Evolutionary conservation across 2,888 invertebrate species (phyloP).

Genomic region (Steromphala cineraria): DNA sequence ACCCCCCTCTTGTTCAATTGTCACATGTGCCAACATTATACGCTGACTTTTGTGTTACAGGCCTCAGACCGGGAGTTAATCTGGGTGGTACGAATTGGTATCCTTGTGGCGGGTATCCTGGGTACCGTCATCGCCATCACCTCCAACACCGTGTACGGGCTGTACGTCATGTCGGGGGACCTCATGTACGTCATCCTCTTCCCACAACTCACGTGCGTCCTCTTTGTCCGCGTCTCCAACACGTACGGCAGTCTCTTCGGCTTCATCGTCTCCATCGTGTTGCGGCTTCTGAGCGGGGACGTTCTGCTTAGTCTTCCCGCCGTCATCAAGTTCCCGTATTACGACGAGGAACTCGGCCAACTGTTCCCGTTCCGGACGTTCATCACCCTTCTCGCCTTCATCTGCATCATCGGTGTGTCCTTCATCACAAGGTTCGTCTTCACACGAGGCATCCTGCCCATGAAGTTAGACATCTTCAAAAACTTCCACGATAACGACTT

Average conservation of each 20-base stretch:
- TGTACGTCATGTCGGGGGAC: constrained; percentile 44
- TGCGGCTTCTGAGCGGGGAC: constrained; percentile 90
- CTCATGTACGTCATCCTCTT: constrained; percentile 47
- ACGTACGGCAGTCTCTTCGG: constrained; percentile 58
- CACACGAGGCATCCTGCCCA: constrained; percentile 26
- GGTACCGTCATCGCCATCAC: constrained; percentile 41
- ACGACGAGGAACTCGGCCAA: constrained; percentile 38
- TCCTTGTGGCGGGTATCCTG: constrained; percentile 32
- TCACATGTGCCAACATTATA: no score
- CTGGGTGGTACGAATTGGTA: constrained; percentile 41
- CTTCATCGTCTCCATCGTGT: constrained; percentile 85
- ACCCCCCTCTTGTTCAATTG: no score
- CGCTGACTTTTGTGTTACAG: constrained; percentile 14
- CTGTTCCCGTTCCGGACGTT: constrained; percentile 53
- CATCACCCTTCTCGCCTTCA: constrained; percentile 42
- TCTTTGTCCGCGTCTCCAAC: constrained; percentile 42
- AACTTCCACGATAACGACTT: not conserved
- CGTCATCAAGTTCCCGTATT: constrained; percentile 44
- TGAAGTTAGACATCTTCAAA: constrained; percentile 33
- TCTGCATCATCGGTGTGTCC: constrained; percentile 36
- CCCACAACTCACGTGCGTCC: constrained; percentile 43
- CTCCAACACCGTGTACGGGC: constrained; percentile 40
- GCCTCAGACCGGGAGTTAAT: constrained; percentile 42
- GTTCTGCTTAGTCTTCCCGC: constrained; percentile 81
- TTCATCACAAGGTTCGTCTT: constrained; percentile 42